These are phyloP conservation scores for Tethea ocularis DNA, from an alignment of 2,888 invertebrate genomes.

Conservation along the genomic window DNA sequence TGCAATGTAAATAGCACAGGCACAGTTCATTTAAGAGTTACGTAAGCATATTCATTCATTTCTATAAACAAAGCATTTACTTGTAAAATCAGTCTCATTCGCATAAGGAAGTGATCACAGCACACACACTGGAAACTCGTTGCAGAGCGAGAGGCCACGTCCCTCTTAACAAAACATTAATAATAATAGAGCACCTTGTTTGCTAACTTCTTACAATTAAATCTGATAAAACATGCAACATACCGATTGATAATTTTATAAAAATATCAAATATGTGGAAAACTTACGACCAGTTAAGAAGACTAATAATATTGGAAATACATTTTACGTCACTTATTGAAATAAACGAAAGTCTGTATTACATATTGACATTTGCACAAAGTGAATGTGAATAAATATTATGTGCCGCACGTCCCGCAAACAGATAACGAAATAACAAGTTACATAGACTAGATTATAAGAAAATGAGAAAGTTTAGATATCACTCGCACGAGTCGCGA, in stretches of 20 bases:
- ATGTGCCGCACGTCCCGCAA: constrained; percentile 42
- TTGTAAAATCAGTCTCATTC: constrained; percentile 84
- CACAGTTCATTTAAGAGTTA: constrained; percentile 40
- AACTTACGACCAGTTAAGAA: constrained; percentile 48
- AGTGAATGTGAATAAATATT: constrained; percentile 39
- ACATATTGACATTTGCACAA: constrained; percentile 1
- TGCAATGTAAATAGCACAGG: constrained; percentile 33
- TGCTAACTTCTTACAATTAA: constrained; percentile 70
- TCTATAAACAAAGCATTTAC: constrained; percentile 75
- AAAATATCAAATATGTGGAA: constrained; percentile 62
- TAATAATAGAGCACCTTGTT: constrained; percentile 79
- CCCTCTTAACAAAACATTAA: constrained; percentile 74
- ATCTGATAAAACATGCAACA: constrained; percentile 70
- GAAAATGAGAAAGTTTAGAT: constrained; percentile 63
- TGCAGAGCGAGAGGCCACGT: constrained; percentile 74
- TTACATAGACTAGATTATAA: constrained; percentile 73
- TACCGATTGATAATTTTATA: constrained; percentile 56
- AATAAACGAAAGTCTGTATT: constrained; percentile 38
- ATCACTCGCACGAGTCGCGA: constrained; percentile 42
- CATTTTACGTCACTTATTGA: constrained; percentile 48
- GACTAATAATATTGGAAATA: constrained; percentile 58
- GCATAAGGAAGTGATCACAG: constrained; percentile 84
- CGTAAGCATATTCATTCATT: constrained; percentile 63
- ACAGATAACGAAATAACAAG: constrained; percentile 58
- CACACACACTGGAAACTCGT: constrained; percentile 82